Conservation (phyloP, 64 coral and sea anemone species). For the Stylophora pistillata region DNA sequence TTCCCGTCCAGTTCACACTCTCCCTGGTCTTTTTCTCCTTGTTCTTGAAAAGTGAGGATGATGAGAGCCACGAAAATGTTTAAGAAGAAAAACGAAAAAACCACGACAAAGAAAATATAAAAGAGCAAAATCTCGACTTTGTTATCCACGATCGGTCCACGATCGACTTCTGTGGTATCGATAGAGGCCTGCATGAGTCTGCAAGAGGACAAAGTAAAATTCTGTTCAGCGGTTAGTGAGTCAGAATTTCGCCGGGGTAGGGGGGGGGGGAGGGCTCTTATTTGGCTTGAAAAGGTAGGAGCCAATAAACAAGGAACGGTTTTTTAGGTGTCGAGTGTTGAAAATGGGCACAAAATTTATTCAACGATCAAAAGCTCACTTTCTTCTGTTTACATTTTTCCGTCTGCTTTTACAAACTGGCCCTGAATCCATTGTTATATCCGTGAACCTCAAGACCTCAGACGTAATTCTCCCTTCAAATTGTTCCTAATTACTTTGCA, state of each 20-base stretch:
- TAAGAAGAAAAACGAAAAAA: constrained; percentile 98
- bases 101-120: constrained; percentile 98
- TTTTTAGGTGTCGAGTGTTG: no score
- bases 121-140: constrained; percentile 89
- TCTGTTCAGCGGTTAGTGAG: neutral
- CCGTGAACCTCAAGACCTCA: no score
- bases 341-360: no score
- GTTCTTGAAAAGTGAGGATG: constrained; percentile 97
- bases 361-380: no score
- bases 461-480: no score
- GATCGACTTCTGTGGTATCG: constrained; percentile 82
- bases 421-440: no score
- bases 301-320: no score
- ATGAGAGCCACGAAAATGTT: constrained; percentile 99
- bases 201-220: neutral
- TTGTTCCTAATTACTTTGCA: no score
- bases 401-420: no score
- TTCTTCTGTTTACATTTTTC: no score
- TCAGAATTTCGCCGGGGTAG: no score
- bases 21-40: constrained; percentile 98
- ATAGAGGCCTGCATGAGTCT: constrained; percentile 96
- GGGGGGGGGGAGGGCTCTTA: neutral
- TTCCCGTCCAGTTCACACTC: constrained; percentile 96
- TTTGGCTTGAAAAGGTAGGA: neutral
- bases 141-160: constrained; percentile 85